Base-by-base conservation (phyloP, 2,888 invertebrate species). In the Chirona hameri region DNA sequence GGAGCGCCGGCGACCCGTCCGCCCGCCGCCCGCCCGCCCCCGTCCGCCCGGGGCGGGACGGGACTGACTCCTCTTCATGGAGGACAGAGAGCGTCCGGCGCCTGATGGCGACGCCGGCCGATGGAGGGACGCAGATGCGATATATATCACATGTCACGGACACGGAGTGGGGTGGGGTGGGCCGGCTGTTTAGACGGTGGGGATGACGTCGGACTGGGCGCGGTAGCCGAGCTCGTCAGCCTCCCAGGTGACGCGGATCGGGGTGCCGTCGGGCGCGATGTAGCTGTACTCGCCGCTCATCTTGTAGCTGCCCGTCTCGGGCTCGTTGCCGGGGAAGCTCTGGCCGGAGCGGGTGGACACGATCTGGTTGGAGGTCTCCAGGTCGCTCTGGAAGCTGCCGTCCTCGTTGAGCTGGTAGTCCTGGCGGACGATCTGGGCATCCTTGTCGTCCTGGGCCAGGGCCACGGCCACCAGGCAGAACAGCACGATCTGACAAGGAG, bases 211-310 rank as follows among this genome's bases (percentile, higher is more conserved):
- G n/a, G 65, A 65, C 65, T 65, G 65, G 65, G 65, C 65, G 65
- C 65, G 65, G 65, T 65, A 65, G 65, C 65, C 65, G n/a, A 65
- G 65, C 27, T 65, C 65, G 27, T 65, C 65, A 12, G 65, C 65
- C 65, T 65, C 65, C 65, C 65, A 65, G 65, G 65, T 65, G 65
- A 65, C 65, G 65, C 65, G 27, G 65, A n/a, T 27, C 27, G 65
- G 65, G 65, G n/a, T n/a, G n/a, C 27, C 15, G 12, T 12, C 18
- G 18, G 52, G 18, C 39, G 39, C 39, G n/a, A 57, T 21, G 57
- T 57, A 57, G 57, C 57, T 57, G 57, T 57, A 57, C 65, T 65
- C 65, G 24, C 65, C 65, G n/a, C n/a, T n/a, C 65, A 65, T 27
- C 27, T 27, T 65, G 65, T 65, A 65, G 39, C n/a, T n/a, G 24